Conservation (phyloP, 2,113 vertebrate genomes). For the Thomomys bottae region DNA sequence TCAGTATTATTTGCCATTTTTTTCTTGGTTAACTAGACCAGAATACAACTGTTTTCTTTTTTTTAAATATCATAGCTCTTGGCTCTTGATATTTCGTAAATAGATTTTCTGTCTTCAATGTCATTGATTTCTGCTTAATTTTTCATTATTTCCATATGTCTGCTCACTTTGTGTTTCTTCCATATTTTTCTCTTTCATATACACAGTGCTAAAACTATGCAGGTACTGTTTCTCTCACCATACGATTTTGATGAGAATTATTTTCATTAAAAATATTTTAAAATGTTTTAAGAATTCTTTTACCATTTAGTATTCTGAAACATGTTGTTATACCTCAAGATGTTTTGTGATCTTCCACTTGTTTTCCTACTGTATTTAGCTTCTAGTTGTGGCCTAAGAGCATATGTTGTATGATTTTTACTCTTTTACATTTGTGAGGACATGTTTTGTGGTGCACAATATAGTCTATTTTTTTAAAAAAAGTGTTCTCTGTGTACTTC, state of each 20-base stretch:
- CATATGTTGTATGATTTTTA: neutral
- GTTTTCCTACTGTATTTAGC: neutral
- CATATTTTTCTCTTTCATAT: neutral
- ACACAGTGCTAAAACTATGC: neutral
- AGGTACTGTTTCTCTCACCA: neutral
- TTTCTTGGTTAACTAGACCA: neutral
- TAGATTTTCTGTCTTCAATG: neutral
- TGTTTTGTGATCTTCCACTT: neutral
- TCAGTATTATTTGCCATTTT: neutral
- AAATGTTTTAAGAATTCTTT: neutral
- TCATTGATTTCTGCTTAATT: neutral
- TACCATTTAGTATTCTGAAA: neutral
- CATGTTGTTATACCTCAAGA: neutral
- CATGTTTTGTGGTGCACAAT: neutral
- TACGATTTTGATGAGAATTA: neutral
- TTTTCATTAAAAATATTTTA: conserved; percentile 29
- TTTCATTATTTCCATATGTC: neutral
- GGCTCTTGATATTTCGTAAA: neutral
- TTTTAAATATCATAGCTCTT: neutral
- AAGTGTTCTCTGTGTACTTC: neutral
- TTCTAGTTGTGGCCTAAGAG: neutral
- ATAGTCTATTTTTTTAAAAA: neutral
- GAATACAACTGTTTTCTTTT: neutral
- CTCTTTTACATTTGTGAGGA: neutral
- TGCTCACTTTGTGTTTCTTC: neutral